Conservation (phyloP, 2,888 invertebrate species). For the Portevinia maculata region DNA sequence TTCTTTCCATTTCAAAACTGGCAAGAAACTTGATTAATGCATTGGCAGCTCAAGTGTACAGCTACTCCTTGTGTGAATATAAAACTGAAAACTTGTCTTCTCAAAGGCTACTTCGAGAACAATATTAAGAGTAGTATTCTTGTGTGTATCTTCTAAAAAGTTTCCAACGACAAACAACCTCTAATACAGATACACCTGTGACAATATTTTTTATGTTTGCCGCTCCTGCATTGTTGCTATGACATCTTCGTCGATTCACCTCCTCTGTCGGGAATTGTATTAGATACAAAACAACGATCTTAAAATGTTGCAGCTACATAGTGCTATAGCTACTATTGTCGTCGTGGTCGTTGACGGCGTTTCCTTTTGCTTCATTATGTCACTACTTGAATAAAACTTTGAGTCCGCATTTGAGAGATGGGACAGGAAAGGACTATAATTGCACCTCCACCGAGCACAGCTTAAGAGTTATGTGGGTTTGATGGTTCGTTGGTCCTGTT, state of each 20-base stretch:
- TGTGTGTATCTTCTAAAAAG: slow-evolving; percentile 29
- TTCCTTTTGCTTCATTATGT: slow-evolving; percentile 64
- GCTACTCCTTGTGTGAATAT: slow-evolving; percentile 1
- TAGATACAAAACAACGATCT: slow-evolving; percentile 42
- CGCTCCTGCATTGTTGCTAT: slow-evolving; percentile 17
- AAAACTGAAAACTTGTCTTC: slow-evolving; percentile 29
- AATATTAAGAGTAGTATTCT: slow-evolving; percentile 29
- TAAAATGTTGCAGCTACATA: slow-evolving; percentile 54
- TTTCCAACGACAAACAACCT: slow-evolving; percentile 47
- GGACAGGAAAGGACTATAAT: slow-evolving; percentile 25
- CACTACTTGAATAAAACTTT: slow-evolving; percentile 69
- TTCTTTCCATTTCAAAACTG: neutral
- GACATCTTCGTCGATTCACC: slow-evolving; percentile 19
- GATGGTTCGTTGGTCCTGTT: slow-evolving; percentile 41
- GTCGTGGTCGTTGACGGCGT: slow-evolving; percentile 17
- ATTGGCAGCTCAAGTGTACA: neutral
- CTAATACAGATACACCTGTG: slow-evolving; percentile 62
- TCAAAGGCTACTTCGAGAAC: slow-evolving; percentile 36
- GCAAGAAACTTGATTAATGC: slow-evolving; percentile 24
- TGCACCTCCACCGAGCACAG: slow-evolving; percentile 37
- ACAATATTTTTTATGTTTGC: slow-evolving; percentile 38
- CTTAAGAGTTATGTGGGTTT: slow-evolving; percentile 56
- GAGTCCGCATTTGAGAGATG: slow-evolving; percentile 55
- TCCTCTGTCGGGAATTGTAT: slow-evolving; percentile 36
- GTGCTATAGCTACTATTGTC: slow-evolving; percentile 9